Evolutionary conservation across 2,113 vertebrate species (phyloP), one percentile per base, ranked within the genome.

Genomic region (Cavia porcellus): DNA sequence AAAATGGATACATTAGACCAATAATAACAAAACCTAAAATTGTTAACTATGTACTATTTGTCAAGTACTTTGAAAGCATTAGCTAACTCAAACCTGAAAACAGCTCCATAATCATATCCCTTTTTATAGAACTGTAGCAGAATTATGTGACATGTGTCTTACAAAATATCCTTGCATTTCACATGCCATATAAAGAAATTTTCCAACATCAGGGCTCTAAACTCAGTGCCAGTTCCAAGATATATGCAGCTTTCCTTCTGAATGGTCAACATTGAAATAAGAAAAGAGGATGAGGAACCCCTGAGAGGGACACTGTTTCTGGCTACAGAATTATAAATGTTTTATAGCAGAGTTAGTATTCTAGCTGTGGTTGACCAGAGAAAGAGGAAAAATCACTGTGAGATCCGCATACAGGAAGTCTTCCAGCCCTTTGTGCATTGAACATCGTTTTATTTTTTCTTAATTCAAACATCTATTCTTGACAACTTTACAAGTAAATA

Each of bases 31-130:
- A 62, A 64, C 30, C 17, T 86, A 70, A 22, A 28, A 42, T 59
- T 90, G 55, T 74, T n/a, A 30, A 72, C 14, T 59, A 32, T 20
- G 5, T 45, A 13, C 6, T 87, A 1, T 94, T 93, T 72, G 25
- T 70, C 83, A 83, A 45, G 45, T n/a, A 35, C 35, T 93, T 81
- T 74, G 64, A 38, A 86, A 95, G 24, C n/a, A 62, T 61, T 81
- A 35, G 52, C 35, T 64, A 61, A 62, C 64, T 81, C 35, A 77
- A 82, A 68, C 42, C n/a, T 94, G 52, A 90, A 0, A 72, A 45
- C 5, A 93, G 24, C 17, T 19, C 55, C 72, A 4, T 38, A 66
- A 85, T 62, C n/a, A 1, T 81, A 22, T 35, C 5, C 4, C 7
- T 28, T 89, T 64, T 84, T 45, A 74, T 9, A 84, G 61, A 83